These are phyloP conservation scores for Pammene aurita DNA, from an alignment of 2,888 invertebrate species.

Conservation along the genomic window DNA sequence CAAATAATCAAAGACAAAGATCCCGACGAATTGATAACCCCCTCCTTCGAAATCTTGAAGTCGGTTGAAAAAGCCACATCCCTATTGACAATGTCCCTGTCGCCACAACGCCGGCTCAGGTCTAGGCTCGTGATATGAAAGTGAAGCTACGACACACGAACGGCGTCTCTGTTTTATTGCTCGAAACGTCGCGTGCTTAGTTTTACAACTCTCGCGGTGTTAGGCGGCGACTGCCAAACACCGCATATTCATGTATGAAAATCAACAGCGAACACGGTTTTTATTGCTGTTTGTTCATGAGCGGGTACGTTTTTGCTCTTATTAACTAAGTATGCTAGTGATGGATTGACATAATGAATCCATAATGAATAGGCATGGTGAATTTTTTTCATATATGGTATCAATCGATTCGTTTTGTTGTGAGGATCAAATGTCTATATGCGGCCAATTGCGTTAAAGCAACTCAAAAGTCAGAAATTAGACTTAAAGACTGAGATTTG, in stretches of 20 bases:
- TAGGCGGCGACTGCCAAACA: slow-evolving; percentile 70
- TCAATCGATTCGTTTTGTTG: too few relatives aligned
- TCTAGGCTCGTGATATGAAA: slow-evolving; percentile 77
- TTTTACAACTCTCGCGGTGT: slow-evolving; percentile 75
- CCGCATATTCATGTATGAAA: slow-evolving; percentile 73
- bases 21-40: too few relatives aligned
- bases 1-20: too few relatives aligned
- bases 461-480: too few relatives aligned
- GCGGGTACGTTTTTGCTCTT: slow-evolving; percentile 1
- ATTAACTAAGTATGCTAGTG: too few relatives aligned
- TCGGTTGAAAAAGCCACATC: slow-evolving; percentile 42
- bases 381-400: too few relatives aligned
- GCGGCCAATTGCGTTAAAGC: too few relatives aligned
- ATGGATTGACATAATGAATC: too few relatives aligned
- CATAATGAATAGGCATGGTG: too few relatives aligned
- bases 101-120: slow-evolving; percentile 53
- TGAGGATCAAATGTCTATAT: too few relatives aligned
- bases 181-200: slow-evolving; percentile 77
- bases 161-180: slow-evolving; percentile 70
- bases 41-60: too few relatives aligned
- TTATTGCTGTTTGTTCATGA: slow-evolving; percentile 58
- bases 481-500: too few relatives aligned
- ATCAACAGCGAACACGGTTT: slow-evolving; percentile 58
- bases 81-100: slow-evolving; percentile 45
- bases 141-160: slow-evolving; percentile 71